Conservation (phyloP, 2,888 invertebrate species). For the Dicyrtomina minuta region DNA sequence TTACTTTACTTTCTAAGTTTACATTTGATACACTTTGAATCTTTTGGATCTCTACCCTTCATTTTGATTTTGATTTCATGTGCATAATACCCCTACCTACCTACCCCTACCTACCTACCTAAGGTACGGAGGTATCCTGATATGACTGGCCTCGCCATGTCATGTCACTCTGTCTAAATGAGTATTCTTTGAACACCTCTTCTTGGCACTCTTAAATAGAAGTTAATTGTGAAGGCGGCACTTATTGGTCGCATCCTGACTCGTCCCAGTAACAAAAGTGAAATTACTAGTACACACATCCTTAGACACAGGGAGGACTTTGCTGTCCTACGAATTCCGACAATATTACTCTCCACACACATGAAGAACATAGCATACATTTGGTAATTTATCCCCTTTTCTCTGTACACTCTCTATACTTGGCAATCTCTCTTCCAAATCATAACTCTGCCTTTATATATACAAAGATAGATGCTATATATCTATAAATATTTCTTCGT, state of each 20-base stretch:
- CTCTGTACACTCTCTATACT: neutral
- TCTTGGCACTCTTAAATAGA: slow-evolving; percentile 29
- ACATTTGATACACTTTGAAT: slow-evolving; percentile 20
- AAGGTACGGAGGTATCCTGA: too few species aligned
- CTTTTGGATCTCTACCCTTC: too few species aligned
- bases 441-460: neutral
- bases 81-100: slow-evolving; percentile 15
- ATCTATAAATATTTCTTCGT: too few species aligned
- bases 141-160: slow-evolving; percentile 2
- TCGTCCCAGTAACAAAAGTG: slow-evolving; percentile 15
- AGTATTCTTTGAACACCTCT: slow-evolving; percentile 32
- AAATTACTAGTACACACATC: slow-evolving; percentile 20
- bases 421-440: slow-evolving; percentile 4
- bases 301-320: neutral
- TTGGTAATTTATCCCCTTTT: slow-evolving; percentile 7
- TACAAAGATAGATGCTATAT: too few species aligned
- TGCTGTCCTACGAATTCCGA: slow-evolving; percentile 7
- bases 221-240: slow-evolving; percentile 33
- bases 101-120: neutral
- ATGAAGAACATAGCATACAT: too few species aligned
- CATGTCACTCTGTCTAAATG: slow-evolving; percentile 25
- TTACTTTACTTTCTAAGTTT: slow-evolving; percentile 7
- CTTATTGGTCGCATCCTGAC: slow-evolving; percentile 28
- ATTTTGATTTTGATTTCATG: too few species aligned
- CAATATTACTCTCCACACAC: too few species aligned